phyloP scores from a whole-genome alignment of 2,113 vertebrate genomes.

The Psammodynastes pulverulentus region DNA sequence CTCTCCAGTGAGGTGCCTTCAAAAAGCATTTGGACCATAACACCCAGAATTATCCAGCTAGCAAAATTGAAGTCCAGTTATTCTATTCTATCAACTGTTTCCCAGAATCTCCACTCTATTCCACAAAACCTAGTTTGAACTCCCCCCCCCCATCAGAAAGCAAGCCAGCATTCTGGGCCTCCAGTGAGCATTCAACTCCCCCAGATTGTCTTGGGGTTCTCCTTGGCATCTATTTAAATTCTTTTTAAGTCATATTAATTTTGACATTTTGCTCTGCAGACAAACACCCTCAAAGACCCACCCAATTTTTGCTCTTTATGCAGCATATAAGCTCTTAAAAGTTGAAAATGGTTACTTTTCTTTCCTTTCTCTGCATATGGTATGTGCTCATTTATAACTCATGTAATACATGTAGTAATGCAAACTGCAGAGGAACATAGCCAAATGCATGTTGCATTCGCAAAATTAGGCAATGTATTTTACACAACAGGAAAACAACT shows the following conservation, averaged over 20 bases:
- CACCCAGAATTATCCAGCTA: neutral
- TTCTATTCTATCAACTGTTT: neutral
- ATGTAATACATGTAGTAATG: neutral
- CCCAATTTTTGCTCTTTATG: neutral
- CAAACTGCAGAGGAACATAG: neutral
- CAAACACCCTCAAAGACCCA: neutral
- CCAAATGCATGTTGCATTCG: neutral
- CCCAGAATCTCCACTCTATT: neutral
- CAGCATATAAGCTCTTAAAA: neutral
- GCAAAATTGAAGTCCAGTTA: neutral
- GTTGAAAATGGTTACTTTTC: neutral
- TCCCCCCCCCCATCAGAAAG: neutral
- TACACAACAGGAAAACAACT: neutral
- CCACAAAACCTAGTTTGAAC: neutral
- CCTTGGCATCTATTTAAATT: neutral
- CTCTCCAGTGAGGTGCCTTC: too few species aligned
- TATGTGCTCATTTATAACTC: neutral
- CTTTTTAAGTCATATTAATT: neutral
- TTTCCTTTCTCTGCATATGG: neutral
- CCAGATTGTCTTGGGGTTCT: neutral
- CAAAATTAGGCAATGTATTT: neutral
- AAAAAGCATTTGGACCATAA: too few species aligned
- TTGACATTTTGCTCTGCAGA: neutral
- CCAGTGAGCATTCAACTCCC: neutral
- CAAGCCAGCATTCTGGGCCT: neutral